Percentiles rank a stretch among this genome's conserved stretches.
Conservation (phyloP, 2,888 invertebrate species). For the Hofmannophila pseudospretella region DNA sequence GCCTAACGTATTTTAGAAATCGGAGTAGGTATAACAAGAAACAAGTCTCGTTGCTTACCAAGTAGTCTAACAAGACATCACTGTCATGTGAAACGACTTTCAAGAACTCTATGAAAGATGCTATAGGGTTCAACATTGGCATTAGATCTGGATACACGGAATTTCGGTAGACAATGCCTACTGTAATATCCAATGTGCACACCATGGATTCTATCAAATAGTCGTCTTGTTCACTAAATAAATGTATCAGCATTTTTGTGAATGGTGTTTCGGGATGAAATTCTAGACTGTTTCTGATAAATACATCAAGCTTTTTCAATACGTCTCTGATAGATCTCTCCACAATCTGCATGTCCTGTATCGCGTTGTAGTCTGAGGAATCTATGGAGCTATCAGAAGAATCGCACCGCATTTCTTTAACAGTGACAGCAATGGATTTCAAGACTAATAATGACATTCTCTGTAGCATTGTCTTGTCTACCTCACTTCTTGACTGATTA, state of each 20-base stretch:
- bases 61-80: conserved; percentile 88
- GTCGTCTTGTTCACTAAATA: conserved; percentile 95
- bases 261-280: conserved; percentile 93
- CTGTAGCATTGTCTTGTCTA: conserved; percentile 89
- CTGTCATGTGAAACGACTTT: conserved; percentile 89
- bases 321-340: conserved; percentile 92
- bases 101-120: conserved; percentile 92
- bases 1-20: conserved; percentile 89
- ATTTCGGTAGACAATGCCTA: conserved; percentile 89
- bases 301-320: conserved; percentile 87
- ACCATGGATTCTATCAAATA: conserved; percentile 95
- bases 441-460: conserved; percentile 91
- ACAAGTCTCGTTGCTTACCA: conserved; percentile 94
- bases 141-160: conserved; percentile 88
- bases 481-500: conserved; percentile 63
- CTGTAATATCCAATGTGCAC: conserved; percentile 91
- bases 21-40: conserved; percentile 90
- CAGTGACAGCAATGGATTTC: conserved; percentile 93
- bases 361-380: conserved; percentile 90
- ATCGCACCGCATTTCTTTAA: conserved; percentile 92
- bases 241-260: conserved; percentile 91
- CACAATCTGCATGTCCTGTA: conserved; percentile 93
- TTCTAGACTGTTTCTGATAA: conserved; percentile 87
- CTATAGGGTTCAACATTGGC: conserved; percentile 89
- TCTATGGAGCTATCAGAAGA: conserved; percentile 91